phyloP scores from a whole-genome alignment of 2,113 vertebrate genomes.

The Phrynocephalus versicolor region DNA sequence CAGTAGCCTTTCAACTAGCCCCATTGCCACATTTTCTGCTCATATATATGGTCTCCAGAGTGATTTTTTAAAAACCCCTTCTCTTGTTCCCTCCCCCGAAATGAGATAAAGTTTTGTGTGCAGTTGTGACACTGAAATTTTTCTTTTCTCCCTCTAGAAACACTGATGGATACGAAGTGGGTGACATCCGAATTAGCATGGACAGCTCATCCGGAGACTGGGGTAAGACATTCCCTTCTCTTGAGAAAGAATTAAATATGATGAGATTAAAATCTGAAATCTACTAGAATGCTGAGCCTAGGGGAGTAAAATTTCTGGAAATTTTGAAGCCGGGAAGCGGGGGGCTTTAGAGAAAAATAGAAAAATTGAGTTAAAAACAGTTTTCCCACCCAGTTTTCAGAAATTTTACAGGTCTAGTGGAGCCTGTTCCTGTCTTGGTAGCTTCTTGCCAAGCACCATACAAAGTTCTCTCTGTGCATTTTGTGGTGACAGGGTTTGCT shows the following conservation, averaged over 20 bases:
- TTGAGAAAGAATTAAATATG: neutral
- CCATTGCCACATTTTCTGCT: too few species aligned
- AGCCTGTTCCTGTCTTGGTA: too few species aligned
- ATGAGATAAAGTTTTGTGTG: neutral
- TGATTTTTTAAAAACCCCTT: neutral
- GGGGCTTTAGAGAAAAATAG: too few species aligned
- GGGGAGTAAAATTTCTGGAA: too few species aligned
- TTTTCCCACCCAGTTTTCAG: too few species aligned
- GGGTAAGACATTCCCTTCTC: constrained; percentile 79
- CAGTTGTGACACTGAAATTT: constrained; percentile 33
- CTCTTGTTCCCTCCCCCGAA: neutral
- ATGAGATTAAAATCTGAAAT: neutral
- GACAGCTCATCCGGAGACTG: constrained; percentile 94
- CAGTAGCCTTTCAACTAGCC: too few species aligned
- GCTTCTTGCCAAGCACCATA: too few species aligned
- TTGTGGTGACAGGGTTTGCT: neutral
- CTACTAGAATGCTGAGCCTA: neutral
- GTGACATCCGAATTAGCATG: constrained; percentile 96
- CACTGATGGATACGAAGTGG: constrained; percentile 97
- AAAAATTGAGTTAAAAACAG: too few species aligned
- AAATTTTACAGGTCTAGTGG: too few species aligned
- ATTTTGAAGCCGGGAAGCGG: too few species aligned
- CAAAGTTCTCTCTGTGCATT: neutral
- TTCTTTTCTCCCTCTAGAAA: constrained; percentile 79
- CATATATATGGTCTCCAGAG: neutral